phyloP scores from a whole-genome alignment of 2,888 invertebrate genomes.

The Coelogynopora nodosa region DNA sequence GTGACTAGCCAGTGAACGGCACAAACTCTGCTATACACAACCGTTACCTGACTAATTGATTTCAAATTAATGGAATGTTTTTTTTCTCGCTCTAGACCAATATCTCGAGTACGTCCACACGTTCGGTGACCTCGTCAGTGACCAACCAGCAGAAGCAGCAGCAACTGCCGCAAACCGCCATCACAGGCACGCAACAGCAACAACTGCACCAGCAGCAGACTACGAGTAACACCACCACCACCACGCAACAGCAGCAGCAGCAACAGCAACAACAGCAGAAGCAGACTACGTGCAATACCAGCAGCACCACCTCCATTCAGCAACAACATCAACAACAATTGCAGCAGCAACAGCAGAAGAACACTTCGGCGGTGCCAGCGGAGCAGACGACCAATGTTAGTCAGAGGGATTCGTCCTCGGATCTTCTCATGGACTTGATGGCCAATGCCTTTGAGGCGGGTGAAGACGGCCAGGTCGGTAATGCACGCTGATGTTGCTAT shows the following conservation, averaged over 20 bases:
- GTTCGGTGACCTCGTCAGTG: too few relatives aligned
- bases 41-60: too few relatives aligned
- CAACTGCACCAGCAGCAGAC: neutral
- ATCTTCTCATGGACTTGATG: constrained; percentile 6
- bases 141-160: neutral
- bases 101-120: too few relatives aligned
- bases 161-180: neutral
- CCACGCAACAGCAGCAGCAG: neutral
- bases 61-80: too few relatives aligned
- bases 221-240: too few relatives aligned
- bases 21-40: too few relatives aligned
- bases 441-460: constrained; percentile 1
- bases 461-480: neutral
- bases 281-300: neutral
- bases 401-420: neutral
- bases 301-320: neutral
- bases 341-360: neutral
- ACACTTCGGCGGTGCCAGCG: neutral
- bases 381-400: neutral
- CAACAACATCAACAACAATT: neutral
- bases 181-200: neutral
- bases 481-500: too few relatives aligned
- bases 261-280: neutral
- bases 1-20: too few relatives aligned
- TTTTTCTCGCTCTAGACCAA: too few relatives aligned